A percentile compares a stretch with the other conserved stretches of the same genome.
Conservation (phyloP, 1,140 invertebrate species). For the Orius insidiosus region DNA sequence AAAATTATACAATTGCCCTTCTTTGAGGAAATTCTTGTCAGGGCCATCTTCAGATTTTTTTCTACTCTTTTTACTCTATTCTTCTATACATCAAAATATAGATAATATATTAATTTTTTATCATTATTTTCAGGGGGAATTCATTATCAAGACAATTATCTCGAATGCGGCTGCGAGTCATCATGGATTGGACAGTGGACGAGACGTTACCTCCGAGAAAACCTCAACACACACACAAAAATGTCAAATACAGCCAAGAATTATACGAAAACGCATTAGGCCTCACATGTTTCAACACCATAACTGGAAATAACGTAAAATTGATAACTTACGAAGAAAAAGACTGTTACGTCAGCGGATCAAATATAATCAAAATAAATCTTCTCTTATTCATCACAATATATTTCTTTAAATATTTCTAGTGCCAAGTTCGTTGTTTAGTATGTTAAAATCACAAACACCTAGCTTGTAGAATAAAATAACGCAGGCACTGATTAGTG, state of each 20-base stretch:
- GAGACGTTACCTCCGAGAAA: conserved; percentile 8
- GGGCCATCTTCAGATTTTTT: background rate
- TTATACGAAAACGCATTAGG: background rate
- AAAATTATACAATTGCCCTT: too few relatives aligned
- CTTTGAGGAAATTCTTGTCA: background rate
- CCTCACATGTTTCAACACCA: background rate
- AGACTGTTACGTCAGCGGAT: conserved; percentile 1
- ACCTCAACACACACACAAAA: background rate
- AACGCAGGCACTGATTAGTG: too few relatives aligned
- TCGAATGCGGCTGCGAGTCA: conserved; percentile 10
- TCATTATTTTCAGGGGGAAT: conserved; percentile 14
- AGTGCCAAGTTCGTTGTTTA: too few relatives aligned
- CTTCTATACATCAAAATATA: too few relatives aligned
- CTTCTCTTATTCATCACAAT: too few relatives aligned
- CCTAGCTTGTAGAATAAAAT: too few relatives aligned
- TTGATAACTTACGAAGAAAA: background rate
- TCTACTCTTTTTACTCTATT: too few relatives aligned
- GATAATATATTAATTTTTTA: too few relatives aligned
- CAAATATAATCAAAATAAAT: too few relatives aligned
- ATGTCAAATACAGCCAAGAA: background rate
- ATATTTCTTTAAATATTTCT: too few relatives aligned
- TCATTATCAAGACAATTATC: conserved; percentile 7
- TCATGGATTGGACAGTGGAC: conserved; percentile 13
- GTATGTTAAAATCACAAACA: too few relatives aligned
- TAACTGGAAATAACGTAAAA: background rate